Evolutionary conservation across 1,140 invertebrate genomes (phyloP).

Genomic region (Zaprionus davidi): DNA sequence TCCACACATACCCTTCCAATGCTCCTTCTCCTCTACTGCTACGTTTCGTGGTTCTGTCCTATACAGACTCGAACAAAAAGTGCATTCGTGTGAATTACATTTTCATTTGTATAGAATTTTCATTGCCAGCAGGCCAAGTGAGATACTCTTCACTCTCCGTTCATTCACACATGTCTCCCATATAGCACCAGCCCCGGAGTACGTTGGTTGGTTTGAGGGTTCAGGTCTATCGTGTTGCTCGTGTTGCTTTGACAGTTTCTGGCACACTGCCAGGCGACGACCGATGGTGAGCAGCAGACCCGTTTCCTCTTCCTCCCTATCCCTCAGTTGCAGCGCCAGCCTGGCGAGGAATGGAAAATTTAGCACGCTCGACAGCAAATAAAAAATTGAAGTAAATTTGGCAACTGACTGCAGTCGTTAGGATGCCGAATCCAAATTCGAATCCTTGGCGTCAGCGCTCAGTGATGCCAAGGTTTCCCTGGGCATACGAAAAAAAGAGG

Average conservation of each 20-base stretch:
- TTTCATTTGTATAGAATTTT: constrained; percentile 82
- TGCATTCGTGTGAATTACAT: constrained; percentile 80
- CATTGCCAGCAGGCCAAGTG: constrained; percentile 55
- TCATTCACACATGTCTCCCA: constrained; percentile 61
- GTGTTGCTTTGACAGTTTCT: constrained; percentile 81
- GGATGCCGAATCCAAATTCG: constrained; percentile 38
- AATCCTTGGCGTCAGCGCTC: constrained; percentile 57
- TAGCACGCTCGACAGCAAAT: constrained; percentile 76
- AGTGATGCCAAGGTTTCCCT: constrained; percentile 42
- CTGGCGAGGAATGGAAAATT: constrained; percentile 71
- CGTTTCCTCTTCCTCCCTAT: too few species aligned
- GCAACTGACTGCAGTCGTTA: constrained; percentile 73
- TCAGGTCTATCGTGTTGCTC: constrained; percentile 47
- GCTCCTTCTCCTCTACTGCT: background rate
- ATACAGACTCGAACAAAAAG: constrained; percentile 47
- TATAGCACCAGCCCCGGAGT: background rate
- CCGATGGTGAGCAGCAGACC: constrained; percentile 45
- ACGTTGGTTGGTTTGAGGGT: background rate
- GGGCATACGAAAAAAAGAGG: constrained; percentile 15
- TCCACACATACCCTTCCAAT: background rate
- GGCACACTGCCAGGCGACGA: constrained; percentile 64
- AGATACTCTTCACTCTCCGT: constrained; percentile 39
- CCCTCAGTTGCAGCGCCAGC: constrained; percentile 4
- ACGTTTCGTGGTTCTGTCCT: constrained; percentile 11
- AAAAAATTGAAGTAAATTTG: constrained; percentile 82